phyloP scores from a whole-genome alignment of 2,797 vertebrate genomes.

The Triplophysa bombifrons region DNA sequence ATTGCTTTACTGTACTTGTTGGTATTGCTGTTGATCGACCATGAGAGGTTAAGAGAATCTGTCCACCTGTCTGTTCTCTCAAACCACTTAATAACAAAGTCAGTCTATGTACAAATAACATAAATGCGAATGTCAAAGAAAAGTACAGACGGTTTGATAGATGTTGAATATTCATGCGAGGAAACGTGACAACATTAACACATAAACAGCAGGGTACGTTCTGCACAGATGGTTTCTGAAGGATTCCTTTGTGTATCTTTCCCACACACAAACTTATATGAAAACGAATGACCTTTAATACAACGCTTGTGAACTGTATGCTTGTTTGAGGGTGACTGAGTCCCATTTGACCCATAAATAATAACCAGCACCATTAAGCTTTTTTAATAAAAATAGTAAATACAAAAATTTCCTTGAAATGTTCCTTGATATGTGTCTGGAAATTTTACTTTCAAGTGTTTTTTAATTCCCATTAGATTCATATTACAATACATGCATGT shows the following conservation, averaged over 20 bases:
- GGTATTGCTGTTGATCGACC: slow-evolving; percentile 31
- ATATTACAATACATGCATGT: no score
- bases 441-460: no score
- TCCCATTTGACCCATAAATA: not conserved
- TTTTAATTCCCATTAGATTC: no score
- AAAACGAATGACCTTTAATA: not conserved
- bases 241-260: not conserved
- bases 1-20: slow-evolving; percentile 5
- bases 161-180: slow-evolving; percentile 26
- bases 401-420: no score
- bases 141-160: slow-evolving; percentile 13
- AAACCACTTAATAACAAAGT: slow-evolving; percentile 55
- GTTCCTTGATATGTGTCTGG: no score
- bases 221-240: not conserved
- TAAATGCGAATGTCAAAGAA: slow-evolving; percentile 8
- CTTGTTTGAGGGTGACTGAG: not conserved
- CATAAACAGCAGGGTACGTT: slow-evolving; percentile 13
- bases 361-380: not conserved
- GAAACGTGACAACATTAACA: not conserved
- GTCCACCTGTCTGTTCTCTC: slow-evolving; percentile 51
- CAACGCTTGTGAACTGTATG: not conserved
- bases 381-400: not conserved
- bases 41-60: slow-evolving; percentile 55
- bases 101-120: slow-evolving; percentile 33
- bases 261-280: not conserved